phyloP scores from a whole-genome alignment of 2,797 vertebrate genomes.

The Tympanoctomys barrerae region DNA sequence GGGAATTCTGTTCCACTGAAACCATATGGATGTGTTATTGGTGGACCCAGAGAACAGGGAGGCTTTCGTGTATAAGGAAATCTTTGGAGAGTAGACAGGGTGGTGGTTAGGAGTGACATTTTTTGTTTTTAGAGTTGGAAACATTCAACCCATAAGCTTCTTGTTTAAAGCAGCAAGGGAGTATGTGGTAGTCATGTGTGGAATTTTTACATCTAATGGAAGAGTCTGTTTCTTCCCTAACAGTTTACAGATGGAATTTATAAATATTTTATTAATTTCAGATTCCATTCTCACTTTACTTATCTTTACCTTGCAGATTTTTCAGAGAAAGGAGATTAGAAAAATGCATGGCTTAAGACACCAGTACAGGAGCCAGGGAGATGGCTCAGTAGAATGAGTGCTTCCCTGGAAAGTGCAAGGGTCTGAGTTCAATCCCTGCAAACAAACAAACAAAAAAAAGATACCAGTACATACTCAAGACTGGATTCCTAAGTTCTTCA shows the following conservation, averaged over 20 bases:
- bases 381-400: too few species aligned
- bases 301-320: slow-evolving; percentile 34
- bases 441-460: not conserved
- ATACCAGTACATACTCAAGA: slow-evolving; percentile 25
- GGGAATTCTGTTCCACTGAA: slow-evolving; percentile 40
- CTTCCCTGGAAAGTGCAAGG: too few species aligned
- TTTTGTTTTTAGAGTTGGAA: slow-evolving; percentile 73
- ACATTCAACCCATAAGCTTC: slow-evolving; percentile 44
- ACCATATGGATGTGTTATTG: slow-evolving; percentile 28
- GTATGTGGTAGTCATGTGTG: not conserved
- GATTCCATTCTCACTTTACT: slow-evolving; percentile 46
- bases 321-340: slow-evolving; percentile 44
- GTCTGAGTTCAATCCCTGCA: too few species aligned
- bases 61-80: slow-evolving; percentile 58
- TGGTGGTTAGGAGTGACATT: slow-evolving; percentile 53
- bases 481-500: slow-evolving; percentile 3
- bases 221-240: not conserved
- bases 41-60: slow-evolving; percentile 56
- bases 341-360: not conserved
- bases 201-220: slow-evolving; percentile 49
- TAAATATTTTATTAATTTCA: slow-evolving; percentile 61
- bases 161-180: slow-evolving; percentile 54
- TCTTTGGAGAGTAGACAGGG: slow-evolving; percentile 56
- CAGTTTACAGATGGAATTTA: slow-evolving; percentile 43
- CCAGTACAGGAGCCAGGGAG: not conserved